phyloP scores from a whole-genome alignment of 2,888 invertebrate genomes.

The Acanthococcus lagerstroemiae region DNA sequence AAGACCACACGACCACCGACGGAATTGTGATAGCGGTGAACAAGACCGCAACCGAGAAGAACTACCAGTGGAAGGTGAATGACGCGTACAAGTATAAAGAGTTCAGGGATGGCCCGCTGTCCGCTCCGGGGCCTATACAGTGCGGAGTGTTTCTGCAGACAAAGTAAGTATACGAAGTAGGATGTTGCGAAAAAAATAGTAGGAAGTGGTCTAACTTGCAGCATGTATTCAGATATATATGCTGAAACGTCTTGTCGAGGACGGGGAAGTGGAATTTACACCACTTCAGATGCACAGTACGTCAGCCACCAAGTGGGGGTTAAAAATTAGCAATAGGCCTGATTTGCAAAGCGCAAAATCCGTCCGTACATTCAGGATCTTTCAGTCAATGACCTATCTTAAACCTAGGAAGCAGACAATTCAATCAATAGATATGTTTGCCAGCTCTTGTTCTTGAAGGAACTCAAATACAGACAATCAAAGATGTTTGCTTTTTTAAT shows the following conservation, averaged over 20 bases:
- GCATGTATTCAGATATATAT: not conserved
- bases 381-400: too few relatives aligned
- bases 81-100: constrained; percentile 37
- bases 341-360: too few relatives aligned
- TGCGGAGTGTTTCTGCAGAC: constrained; percentile 54
- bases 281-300: too few relatives aligned
- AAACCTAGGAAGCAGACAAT: too few relatives aligned
- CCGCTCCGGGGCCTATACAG: constrained; percentile 48
- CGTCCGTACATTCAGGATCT: too few relatives aligned
- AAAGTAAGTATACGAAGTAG: constrained; percentile 39
- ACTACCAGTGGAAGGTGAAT: constrained; percentile 34
- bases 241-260: not conserved
- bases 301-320: too few relatives aligned
- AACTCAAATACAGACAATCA: too few relatives aligned
- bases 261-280: too few relatives aligned
- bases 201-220: not conserved
- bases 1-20: constrained; percentile 61
- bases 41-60: constrained; percentile 37
- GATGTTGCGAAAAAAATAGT: not conserved
- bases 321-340: too few relatives aligned
- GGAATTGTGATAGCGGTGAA: constrained; percentile 47
- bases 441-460: too few relatives aligned
- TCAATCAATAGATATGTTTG: too few relatives aligned
- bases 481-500: too few relatives aligned
- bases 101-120: constrained; percentile 37